phyloP scores from a whole-genome alignment of 2,113 vertebrate genomes.

The Eulemur macaco region DNA sequence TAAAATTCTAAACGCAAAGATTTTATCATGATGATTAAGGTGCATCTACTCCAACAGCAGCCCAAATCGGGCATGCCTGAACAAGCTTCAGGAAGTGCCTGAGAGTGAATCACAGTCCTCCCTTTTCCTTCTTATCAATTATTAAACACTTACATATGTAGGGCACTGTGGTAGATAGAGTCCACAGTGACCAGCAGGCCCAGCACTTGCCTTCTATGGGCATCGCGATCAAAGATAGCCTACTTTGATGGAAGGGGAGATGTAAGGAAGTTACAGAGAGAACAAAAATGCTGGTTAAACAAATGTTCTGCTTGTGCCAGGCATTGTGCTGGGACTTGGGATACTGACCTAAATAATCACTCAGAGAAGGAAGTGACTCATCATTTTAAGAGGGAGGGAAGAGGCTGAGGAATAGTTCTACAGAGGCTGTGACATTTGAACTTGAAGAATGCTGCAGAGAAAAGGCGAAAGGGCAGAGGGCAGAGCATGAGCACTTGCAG shows the following conservation, averaged over 20 bases:
- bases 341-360: neutral
- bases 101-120: neutral
- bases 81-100: neutral
- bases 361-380: neutral
- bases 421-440: neutral
- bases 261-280: neutral
- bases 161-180: neutral
- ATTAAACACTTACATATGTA: neutral
- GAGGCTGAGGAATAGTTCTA: neutral
- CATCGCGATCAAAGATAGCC: neutral
- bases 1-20: constrained; percentile 5
- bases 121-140: neutral
- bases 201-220: neutral
- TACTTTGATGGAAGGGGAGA: neutral
- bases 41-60: neutral
- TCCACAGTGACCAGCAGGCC: neutral
- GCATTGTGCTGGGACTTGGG: neutral
- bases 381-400: neutral
- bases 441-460: neutral
- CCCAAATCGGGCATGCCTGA: neutral
- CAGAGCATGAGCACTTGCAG: neutral
- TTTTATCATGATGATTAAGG: neutral
- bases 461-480: neutral
- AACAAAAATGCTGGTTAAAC: neutral
- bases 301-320: neutral